Conservation (phyloP, 2,797 vertebrate species). For the Geotrypetes seraphini region DNA sequence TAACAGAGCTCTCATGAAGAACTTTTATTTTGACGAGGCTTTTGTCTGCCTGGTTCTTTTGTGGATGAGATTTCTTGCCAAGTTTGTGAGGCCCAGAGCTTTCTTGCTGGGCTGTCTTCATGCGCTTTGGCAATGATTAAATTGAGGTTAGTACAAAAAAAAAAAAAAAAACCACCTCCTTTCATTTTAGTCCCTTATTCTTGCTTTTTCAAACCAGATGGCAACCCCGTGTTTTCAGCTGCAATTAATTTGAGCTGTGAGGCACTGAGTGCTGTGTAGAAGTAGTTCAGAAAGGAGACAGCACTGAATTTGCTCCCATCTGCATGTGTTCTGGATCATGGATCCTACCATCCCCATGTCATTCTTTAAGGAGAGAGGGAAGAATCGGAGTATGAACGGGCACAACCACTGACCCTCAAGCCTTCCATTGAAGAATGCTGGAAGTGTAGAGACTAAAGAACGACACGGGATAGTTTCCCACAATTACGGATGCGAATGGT, state of each 20-base stretch:
- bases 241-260: constrained; percentile 41
- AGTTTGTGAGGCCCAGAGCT: constrained; percentile 55
- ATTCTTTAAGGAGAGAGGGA: too few species aligned
- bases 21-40: constrained; percentile 55
- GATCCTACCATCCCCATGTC: too few species aligned
- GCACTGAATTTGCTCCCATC: too few species aligned
- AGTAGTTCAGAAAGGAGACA: constrained; percentile 8
- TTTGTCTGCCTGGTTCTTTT: constrained; percentile 20
- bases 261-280: constrained; percentile 23
- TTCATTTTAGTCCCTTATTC: constrained; percentile 36
- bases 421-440: too few species aligned
- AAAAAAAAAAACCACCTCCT: constrained; percentile 19
- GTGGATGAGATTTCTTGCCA: constrained; percentile 36
- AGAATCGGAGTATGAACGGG: too few species aligned
- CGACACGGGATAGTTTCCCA: too few species aligned
- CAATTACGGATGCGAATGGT: too few species aligned
- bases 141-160: constrained; percentile 50
- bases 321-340: too few species aligned
- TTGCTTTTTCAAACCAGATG: constrained; percentile 46
- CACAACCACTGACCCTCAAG: too few species aligned
- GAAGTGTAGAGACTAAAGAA: too few species aligned
- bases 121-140: constrained; percentile 66
- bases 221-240: constrained; percentile 45
- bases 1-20: constrained; percentile 2
- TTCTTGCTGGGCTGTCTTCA: constrained; percentile 60